Evolutionary conservation across 2,797 vertebrate species (phyloP).

Genomic region (Periophthalmus magnuspinnatus): DNA sequence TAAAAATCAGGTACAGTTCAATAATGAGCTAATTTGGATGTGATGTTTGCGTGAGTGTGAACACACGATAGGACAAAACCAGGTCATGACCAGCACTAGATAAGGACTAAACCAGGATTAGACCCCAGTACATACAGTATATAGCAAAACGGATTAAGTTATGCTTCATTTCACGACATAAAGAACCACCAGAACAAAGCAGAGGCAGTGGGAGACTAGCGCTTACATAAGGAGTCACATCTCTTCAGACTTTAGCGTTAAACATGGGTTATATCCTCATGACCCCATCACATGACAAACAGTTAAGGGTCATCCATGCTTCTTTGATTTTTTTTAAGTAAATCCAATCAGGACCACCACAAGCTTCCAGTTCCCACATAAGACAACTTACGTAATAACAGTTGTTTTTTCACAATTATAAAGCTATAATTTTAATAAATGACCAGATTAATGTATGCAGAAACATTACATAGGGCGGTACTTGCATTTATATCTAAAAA

Average conservation of each 20-base stretch:
- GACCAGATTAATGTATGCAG: too few species aligned
- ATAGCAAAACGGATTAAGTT: not conserved
- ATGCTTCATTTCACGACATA: slow-evolving; percentile 6
- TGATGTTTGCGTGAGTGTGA: too few species aligned
- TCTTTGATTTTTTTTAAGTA: slow-evolving; percentile 28
- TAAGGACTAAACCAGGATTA: not conserved
- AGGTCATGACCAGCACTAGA: not conserved
- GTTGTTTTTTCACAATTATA: not conserved
- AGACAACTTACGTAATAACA: too few species aligned
- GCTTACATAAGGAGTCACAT: not conserved
- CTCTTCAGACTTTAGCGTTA: not conserved
- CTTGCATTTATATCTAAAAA: too few species aligned
- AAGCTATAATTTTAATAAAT: not conserved
- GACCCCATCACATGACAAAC: not conserved
- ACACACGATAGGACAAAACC: too few species aligned
- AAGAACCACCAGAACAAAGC: not conserved
- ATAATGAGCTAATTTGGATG: too few species aligned
- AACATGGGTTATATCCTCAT: not conserved
- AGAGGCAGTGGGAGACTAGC: not conserved
- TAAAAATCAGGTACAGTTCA: too few species aligned
- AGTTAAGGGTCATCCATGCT: slow-evolving; percentile 13
- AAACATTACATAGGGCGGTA: too few species aligned
- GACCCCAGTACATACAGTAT: not conserved
- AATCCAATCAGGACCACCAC: slow-evolving; percentile 26
- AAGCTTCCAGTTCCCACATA: slow-evolving; percentile 6